Evolutionary conservation across 2,797 vertebrate species (phyloP), one percentile per base, ranked within the genome.

Genomic region (Netta rufina): DNA sequence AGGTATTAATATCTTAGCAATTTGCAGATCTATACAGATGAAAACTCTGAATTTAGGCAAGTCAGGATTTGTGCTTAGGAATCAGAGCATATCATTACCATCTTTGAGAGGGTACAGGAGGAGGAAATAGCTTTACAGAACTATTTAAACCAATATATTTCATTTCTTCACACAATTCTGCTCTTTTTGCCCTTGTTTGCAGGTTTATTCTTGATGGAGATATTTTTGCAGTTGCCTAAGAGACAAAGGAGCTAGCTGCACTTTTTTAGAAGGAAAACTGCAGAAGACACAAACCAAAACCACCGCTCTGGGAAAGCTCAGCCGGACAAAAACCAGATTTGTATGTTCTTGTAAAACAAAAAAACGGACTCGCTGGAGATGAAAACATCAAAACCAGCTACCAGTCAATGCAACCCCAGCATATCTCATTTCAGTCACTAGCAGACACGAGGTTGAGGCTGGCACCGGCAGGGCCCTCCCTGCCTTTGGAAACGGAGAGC

Each of bases 41-140:
- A 97, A 92, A 92, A 84, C 64, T 87, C 93, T 90, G 92, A 91
- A 97, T 97, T 96, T 97, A 97, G 96, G 95, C 91, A 95, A 93
- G 89, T 87, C 80, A 96, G 82, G 86, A 95, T 90, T 64, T 3
- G 10, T 81, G 83, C 79, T 96, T 95, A 84, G 89, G 82, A 97
- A 86, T 87, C 93, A 92, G 56, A 83, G 96, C 88, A 89, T 77
- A 88, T 92, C 87, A 81, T 84, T 93, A 87, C 95, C 76, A 93
- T 79, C 54, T 65, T 45, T 87, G 89, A 88, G 56, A 86, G 93
- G 71, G 54, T 89, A 82, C 30, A 66, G 38, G 89, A 75, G 83
- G 94, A 93, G 95, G 79, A 96, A 96, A 96, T 39, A 93, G 65
- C 45, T 96, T 93, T 85, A 58, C 91, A 96, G 94, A 54, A 72